Base-by-base conservation (phyloP, 2,113 vertebrate genomes). In the Phrynosoma platyrhinos region DNA sequence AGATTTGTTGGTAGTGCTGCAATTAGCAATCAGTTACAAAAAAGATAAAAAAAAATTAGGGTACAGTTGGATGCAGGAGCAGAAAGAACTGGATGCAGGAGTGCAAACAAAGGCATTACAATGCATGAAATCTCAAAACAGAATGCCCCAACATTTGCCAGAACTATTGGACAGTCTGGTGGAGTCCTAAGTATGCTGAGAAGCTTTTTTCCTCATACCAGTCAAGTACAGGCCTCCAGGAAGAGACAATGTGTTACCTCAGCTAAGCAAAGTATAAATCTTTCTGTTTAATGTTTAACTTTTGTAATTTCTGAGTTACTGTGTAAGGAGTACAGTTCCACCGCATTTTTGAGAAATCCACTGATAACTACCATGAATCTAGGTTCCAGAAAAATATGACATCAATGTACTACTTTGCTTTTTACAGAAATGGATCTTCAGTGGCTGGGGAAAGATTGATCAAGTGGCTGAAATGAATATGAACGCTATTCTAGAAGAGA, bases 401-500 rank as follows among this genome's bases (percentile, higher is more conserved):
- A 88, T 80, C 64, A 42, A 27, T 42, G 74, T 91, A 52, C 90
- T 92, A 27, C 3, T 91, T 90, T 55, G 82, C 30, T 86, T 84
- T 92, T 93, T 89, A 89, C 94, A 95, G 91, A 94, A 92, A 78
- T 88, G 82, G 82, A 90, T 95, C 90, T 96, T 98, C 95, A 96
- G 97, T 97, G 96, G 97, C 97, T 96, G 96, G 94, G 96, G 94
- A 93, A 95, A 89, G 82, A 79, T 94, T 90, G 87, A 96, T 89
- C 87, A 95, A 96, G 94, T 90, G 96, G 95, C 93, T 90, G 97
- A 97, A 96, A 99, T 99, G 98, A 98, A 96, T 97, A 95, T 84
- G 2, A 97, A 97, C 92, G 93, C 92, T 94, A 97, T 99, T 89
- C 94, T 98, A 87, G 98, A 98, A 95, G 98, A 98, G 96, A 97